These are phyloP conservation scores for Naja naja DNA, from an alignment of 2,113 vertebrate genomes.

Conservation along the genomic window DNA sequence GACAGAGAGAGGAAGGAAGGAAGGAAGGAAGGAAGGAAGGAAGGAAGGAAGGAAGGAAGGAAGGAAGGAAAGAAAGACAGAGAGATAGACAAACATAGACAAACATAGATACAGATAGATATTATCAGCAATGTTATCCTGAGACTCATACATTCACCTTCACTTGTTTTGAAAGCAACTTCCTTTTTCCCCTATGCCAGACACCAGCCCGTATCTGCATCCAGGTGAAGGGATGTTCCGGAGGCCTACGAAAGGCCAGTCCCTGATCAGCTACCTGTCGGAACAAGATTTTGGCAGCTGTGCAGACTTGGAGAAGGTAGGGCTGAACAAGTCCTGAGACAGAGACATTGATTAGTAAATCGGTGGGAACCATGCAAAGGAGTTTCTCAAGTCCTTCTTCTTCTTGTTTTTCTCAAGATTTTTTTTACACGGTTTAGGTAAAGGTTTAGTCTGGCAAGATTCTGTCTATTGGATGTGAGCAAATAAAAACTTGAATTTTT, in stretches of 20 bases:
- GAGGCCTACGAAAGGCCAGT: conserved; percentile 93
- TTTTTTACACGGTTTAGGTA: background rate
- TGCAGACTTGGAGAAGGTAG: conserved; percentile 96
- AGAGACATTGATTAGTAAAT: accelerated
- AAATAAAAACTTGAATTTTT: too few relatives aligned
- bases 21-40: too few relatives aligned
- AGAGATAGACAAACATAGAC: background rate
- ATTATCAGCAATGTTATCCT: background rate
- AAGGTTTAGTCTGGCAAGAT: too few relatives aligned
- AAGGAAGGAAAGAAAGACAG: too few relatives aligned
- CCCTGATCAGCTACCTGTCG: conserved; percentile 97
- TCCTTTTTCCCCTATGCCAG: conserved; percentile 57
- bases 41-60: too few relatives aligned
- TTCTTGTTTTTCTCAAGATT: background rate
- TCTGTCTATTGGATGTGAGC: too few relatives aligned
- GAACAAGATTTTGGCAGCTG: conserved; percentile 99
- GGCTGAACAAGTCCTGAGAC: background rate
- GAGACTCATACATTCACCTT: too few relatives aligned
- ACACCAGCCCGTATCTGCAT: conserved; percentile 74
- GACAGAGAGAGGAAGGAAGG: too few relatives aligned
- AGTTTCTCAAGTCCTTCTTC: background rate
- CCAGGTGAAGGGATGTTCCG: conserved; percentile 89
- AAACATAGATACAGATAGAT: background rate
- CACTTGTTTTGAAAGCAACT: background rate
- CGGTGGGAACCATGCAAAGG: too few relatives aligned